Percentiles rank a stretch among this genome's conserved stretches.
Evolutionary conservation across 1,140 invertebrate genomes (phyloP).

Genomic region (Drosophila melanica): DNA sequence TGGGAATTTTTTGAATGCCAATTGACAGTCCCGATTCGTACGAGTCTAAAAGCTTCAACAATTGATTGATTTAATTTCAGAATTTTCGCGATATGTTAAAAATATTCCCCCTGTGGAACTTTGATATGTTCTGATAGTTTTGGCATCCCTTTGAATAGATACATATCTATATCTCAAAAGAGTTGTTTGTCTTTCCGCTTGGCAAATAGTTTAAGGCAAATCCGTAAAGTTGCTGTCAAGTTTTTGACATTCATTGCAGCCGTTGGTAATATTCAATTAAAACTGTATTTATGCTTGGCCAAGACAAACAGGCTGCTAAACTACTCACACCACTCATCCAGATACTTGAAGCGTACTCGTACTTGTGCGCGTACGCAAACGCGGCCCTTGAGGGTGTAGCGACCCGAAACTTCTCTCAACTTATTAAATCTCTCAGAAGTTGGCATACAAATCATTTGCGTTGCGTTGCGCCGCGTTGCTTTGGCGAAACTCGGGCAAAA

Average conservation of each 20-base stretch:
- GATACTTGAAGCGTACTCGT: slow-evolving; percentile 24
- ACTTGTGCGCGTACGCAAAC: slow-evolving; percentile 9
- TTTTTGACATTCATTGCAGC: slow-evolving; percentile 21
- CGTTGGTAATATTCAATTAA: slow-evolving; percentile 62
- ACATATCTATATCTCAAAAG: not conserved
- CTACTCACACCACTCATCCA: not conserved
- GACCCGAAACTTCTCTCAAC: slow-evolving; percentile 32
- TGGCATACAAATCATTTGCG: slow-evolving; percentile 67
- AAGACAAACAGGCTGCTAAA: slow-evolving; percentile 52
- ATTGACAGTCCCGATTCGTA: no score
- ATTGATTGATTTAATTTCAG: no score
- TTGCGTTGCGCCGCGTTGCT: not conserved
- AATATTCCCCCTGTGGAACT: no score
- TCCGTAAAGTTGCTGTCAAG: not conserved
- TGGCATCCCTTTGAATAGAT: not conserved
- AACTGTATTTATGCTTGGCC: slow-evolving; percentile 56
- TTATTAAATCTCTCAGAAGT: slow-evolving; percentile 64
- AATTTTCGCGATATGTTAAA: no score
- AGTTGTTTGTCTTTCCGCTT: slow-evolving; percentile 12
- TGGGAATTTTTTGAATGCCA: no score
- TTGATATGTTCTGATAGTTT: not conserved
- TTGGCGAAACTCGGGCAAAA: slow-evolving; percentile 35
- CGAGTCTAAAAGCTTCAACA: no score
- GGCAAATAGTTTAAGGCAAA: slow-evolving; percentile 15
- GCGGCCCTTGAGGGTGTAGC: slow-evolving; percentile 4